Percentiles rank a stretch among this genome's conserved stretches.
These are phyloP conservation scores for Zapornia atra DNA, from an alignment of 2,113 vertebrate genomes.

Conservation along the genomic window DNA sequence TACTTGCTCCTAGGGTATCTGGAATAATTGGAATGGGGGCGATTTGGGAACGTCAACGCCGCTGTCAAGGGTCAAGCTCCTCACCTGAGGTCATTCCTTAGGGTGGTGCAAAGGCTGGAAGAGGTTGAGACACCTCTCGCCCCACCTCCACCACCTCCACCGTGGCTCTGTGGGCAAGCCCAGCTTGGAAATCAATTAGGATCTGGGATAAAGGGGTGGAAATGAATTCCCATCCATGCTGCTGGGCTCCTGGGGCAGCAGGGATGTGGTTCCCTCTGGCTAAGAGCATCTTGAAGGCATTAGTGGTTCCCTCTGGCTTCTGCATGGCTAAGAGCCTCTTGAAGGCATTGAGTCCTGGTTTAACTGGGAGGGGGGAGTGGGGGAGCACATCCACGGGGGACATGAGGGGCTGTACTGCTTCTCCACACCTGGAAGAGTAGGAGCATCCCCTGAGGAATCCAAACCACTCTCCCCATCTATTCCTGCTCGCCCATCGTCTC, in stretches of 20 bases:
- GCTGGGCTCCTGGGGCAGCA: background rate
- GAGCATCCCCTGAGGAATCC: background rate
- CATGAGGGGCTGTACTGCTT: rapidly evolving
- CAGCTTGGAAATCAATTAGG: background rate
- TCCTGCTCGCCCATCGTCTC: background rate
- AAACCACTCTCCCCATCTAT: too few relatives aligned
- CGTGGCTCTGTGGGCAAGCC: rapidly evolving
- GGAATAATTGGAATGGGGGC: rapidly evolving
- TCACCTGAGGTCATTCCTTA: background rate
- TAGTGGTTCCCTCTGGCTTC: background rate
- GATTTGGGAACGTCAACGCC: background rate
- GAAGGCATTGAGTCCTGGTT: background rate
- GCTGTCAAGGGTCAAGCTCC: rapidly evolving
- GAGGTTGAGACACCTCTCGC: background rate
- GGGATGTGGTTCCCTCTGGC: background rate
- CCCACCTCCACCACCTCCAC: rapidly evolving
- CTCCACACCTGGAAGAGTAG: background rate
- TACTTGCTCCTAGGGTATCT: background rate
- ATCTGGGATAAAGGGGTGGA: background rate
- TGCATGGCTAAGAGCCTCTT: too few relatives aligned
- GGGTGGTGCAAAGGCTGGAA: background rate
- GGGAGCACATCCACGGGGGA: background rate
- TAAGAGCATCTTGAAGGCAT: background rate
- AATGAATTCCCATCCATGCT: background rate
- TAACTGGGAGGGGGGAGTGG: too few relatives aligned